Evolutionary conservation across 2,113 vertebrate genomes (phyloP).

Genomic region (Nothocercus nigrocapillus): DNA sequence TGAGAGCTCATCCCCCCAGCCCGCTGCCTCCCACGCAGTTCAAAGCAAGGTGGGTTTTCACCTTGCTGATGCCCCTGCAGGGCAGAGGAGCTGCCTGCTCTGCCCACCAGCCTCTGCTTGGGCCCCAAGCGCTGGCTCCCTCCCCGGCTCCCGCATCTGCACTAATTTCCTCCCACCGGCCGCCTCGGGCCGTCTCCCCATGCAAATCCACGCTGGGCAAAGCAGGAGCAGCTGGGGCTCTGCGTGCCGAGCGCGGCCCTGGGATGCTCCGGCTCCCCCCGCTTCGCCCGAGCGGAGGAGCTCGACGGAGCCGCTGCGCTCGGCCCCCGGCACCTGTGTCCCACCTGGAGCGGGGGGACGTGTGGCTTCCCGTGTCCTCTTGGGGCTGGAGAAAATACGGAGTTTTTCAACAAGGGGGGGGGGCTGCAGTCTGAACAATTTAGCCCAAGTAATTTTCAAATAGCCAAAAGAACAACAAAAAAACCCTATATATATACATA

Average conservation of each 20-base stretch:
- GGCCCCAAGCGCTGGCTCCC: fast-evolving
- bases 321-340: neutral
- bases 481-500: no score
- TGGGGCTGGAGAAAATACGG: no score
- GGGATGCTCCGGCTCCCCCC: neutral
- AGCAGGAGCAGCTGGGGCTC: neutral
- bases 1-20: no score
- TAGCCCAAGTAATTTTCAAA: neutral
- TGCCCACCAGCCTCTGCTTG: neutral
- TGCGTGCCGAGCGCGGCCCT: fast-evolving
- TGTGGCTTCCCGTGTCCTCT: no score
- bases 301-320: neutral
- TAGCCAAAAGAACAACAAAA: neutral
- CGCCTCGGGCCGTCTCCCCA: neutral
- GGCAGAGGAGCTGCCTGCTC: neutral
- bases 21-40: neutral
- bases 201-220: neutral
- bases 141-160: neutral
- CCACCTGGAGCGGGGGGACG: neutral
- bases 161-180: neutral
- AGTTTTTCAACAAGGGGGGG: no score
- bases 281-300: fast-evolving
- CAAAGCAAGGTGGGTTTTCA: neutral
- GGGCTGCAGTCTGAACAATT: no score
- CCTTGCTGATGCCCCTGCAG: neutral